These are phyloP conservation scores for Coboldia fuscipes DNA, from an alignment of 1,140 invertebrate genomes.

Conservation along the genomic window DNA sequence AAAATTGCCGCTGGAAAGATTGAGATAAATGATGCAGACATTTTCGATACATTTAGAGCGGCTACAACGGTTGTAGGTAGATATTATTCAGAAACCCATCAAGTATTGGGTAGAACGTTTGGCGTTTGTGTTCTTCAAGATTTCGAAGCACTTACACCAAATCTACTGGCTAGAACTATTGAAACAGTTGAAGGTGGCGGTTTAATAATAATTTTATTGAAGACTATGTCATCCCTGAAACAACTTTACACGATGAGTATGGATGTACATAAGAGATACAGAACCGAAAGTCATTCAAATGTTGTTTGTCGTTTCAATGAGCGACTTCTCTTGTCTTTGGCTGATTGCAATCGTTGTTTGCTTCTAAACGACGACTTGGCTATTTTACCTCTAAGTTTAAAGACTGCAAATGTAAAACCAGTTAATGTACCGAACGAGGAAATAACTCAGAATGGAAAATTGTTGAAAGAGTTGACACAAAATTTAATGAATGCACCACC, in stretches of 20 bases:
- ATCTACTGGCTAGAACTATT: conserved; percentile 87
- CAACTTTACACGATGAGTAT: conserved; percentile 94
- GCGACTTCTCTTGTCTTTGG: conserved; percentile 79
- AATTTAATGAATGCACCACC: conserved; percentile 68
- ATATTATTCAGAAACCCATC: conserved; percentile 95
- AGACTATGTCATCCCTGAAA: conserved; percentile 69
- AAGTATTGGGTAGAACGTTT: conserved; percentile 94
- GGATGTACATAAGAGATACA: conserved; percentile 92
- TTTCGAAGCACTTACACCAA: conserved; percentile 98
- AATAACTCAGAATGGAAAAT: conserved; percentile 23
- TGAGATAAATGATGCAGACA: conserved; percentile 85
- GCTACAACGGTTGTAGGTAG: conserved; percentile 94
- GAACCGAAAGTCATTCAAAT: conserved; percentile 87
- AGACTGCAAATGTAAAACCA: conserved; percentile 57
- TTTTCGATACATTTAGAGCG: conserved; percentile 91
- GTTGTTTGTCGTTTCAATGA: conserved; percentile 93
- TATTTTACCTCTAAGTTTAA: conserved; percentile 80
- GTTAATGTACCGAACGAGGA: conserved; percentile 25
- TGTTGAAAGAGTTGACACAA: conserved; percentile 49
- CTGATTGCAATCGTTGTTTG: conserved; percentile 70
- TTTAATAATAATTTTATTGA: conserved; percentile 70
- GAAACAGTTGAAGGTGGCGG: conserved; percentile 99
- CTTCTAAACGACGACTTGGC: conserved; percentile 87
- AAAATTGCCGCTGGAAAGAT: conserved; percentile 79
- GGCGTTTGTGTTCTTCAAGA: conserved; percentile 95